Evolutionary conservation across 1,140 invertebrate genomes (phyloP).

Genomic region (Macrosteles quadrilineatus): DNA sequence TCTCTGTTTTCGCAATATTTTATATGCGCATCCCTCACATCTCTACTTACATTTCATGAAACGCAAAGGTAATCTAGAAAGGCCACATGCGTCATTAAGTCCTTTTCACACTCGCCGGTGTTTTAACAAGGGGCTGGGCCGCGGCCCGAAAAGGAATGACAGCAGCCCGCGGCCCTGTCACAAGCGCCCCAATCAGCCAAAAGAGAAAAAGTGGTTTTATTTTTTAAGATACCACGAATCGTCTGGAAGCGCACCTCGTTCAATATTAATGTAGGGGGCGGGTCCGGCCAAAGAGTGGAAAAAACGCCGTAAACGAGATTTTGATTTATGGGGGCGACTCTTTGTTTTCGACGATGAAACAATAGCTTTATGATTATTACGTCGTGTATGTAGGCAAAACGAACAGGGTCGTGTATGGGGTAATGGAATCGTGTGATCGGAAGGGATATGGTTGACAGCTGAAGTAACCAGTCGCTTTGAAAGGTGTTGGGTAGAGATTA

Average conservation of each 20-base stretch:
- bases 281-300: neutral
- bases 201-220: conserved; percentile 30
- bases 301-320: conserved; percentile 23
- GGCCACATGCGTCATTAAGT: too few species aligned
- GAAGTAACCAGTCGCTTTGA: too few species aligned
- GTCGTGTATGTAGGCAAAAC: too few species aligned
- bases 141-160: conserved; percentile 3
- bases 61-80: too few species aligned
- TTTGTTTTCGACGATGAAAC: conserved; percentile 20
- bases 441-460: too few species aligned
- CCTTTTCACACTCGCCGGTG: neutral
- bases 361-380: conserved; percentile 21
- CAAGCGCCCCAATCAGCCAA: conserved; percentile 24
- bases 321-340: conserved; percentile 20
- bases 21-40: too few species aligned
- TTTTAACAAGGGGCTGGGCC: conserved; percentile 5
- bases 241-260: conserved; percentile 2
- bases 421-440: too few species aligned
- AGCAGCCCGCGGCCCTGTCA: conserved; percentile 14
- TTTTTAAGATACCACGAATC: conserved; percentile 22
- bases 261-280: conserved; percentile 27
- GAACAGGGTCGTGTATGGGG: too few species aligned
- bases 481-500: too few species aligned
- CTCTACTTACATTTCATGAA: too few species aligned
- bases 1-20: too few species aligned